Evolutionary conservation across 2,113 vertebrate genomes (phyloP), one percentile per base, ranked within the genome.

Genomic region (Ictalurus furcatus): DNA sequence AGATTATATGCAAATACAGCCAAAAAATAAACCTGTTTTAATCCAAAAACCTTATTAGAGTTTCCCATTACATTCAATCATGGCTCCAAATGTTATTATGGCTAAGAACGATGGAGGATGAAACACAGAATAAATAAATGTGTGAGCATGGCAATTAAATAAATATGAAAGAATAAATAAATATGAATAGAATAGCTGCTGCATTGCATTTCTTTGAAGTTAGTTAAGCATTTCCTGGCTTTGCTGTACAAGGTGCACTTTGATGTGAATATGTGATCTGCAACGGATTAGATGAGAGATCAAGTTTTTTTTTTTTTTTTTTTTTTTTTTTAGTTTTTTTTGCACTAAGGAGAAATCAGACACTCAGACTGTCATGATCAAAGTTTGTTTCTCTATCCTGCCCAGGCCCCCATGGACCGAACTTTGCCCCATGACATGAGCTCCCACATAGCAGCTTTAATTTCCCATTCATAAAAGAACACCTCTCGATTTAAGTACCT

Each of bases 241-340:
- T 80, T 61, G 85, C 65, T 89, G 56, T 76, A 58, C 76, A 87
- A 88, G 82, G 59, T 84, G 67, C 61, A 69, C 87, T 91, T 90
- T 90, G 89, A 92, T 89, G 88, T 90, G 71, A 84, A 86, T 80
- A 86, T 67, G 91, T 87, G 88, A 93, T 93, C 89, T 88, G 74
- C 85, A 1, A 85, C 69, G 89, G 56, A 92, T 92, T 93, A 91
- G 92, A 92, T 91, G 89, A 92, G 90, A 93, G 91, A 89, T 76
- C 9, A 21, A 40, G 19, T 9, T 9, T 44, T 21, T 73, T 73
- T 40, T 37, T 73, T 30, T 25, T 90, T 91, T 90, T 48, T 92
- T 90, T 91, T 90, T 48, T 73, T 40, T 37, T 73, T 30, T 25
- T 90, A 34, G 34, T 91, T 90, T 48, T 92, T 90, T 91, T 90